Evolutionary conservation across 92 coral and sea anemone genomes (phyloP).

Genomic region (Palythoa grandis): DNA sequence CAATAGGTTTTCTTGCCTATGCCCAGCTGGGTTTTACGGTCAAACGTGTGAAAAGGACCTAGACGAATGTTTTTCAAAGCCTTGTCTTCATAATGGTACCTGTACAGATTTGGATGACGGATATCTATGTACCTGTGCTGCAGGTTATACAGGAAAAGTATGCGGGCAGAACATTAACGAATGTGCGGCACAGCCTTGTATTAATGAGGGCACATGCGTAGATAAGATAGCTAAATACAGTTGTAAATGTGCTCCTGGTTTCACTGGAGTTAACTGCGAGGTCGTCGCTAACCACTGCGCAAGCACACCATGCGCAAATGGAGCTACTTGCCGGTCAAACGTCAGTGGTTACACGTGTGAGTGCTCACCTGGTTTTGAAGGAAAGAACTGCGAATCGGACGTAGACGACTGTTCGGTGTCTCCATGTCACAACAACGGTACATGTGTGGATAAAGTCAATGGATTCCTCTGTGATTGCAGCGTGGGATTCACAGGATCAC

Average conservation of each 20-base stretch:
- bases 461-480: background rate
- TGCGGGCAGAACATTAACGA: slow-evolving; percentile 28
- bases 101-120: slow-evolving; percentile 37
- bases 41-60: slow-evolving; percentile 30
- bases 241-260: background rate
- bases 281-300: background rate
- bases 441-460: slow-evolving; percentile 1
- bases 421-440: slow-evolving; percentile 22
- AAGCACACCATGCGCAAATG: slow-evolving; percentile 9
- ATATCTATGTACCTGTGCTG: slow-evolving; percentile 28
- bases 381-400: slow-evolving; percentile 8
- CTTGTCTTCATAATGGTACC: slow-evolving; percentile 36
- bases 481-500: background rate
- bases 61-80: slow-evolving; percentile 38
- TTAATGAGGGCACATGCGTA: slow-evolving; percentile 5
- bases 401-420: background rate
- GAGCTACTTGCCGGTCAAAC: background rate
- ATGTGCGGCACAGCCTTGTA: slow-evolving; percentile 2
- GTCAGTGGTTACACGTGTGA: slow-evolving; percentile 8
- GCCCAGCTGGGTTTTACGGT: slow-evolving; percentile 3
- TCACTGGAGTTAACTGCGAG: slow-evolving; percentile 24
- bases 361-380: slow-evolving; percentile 9
- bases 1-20: background rate
- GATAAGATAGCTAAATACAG: background rate
- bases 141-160: slow-evolving; percentile 31